phyloP scores from a whole-genome alignment of 2,888 invertebrate species.

The Ypsolopha scabrella region DNA sequence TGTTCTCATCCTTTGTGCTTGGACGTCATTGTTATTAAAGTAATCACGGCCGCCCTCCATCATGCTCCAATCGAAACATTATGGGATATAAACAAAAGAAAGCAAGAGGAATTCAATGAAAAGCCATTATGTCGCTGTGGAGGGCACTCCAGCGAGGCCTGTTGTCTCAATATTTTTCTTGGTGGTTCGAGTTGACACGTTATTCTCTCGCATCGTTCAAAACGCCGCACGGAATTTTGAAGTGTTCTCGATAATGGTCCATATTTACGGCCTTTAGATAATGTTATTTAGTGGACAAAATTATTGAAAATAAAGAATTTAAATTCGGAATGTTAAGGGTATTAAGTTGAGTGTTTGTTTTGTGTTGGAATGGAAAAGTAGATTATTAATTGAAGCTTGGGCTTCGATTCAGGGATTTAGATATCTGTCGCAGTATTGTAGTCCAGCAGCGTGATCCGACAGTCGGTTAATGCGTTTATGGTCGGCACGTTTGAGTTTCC shows the following conservation, averaged over 20 bases:
- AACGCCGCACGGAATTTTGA: conserved; percentile 62
- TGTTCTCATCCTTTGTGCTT: conserved; percentile 55
- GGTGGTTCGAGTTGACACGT: conserved; percentile 59
- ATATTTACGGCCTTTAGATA: conserved; percentile 65
- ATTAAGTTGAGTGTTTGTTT: neutral
- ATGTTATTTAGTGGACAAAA: conserved; percentile 50
- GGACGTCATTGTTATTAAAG: conserved; percentile 66
- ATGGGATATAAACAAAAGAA: conserved; percentile 69
- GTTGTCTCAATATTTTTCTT: conserved; percentile 71
- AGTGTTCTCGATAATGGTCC: conserved; percentile 61
- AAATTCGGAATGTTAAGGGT: neutral
- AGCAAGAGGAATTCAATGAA: conserved; percentile 66
- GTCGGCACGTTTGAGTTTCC: conserved; percentile 49
- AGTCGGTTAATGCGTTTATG: conserved; percentile 45
- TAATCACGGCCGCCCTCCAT: conserved; percentile 65
- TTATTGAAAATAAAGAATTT: conserved; percentile 39
- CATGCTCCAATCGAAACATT: conserved; percentile 66
- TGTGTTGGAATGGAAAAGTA: neutral
- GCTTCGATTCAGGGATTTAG: conserved; percentile 22
- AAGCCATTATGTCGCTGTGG: conserved; percentile 64
- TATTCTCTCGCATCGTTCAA: conserved; percentile 56
- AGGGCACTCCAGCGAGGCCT: conserved; percentile 48
- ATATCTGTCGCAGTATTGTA: conserved; percentile 30
- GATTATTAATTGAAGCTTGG: conserved; percentile 8
- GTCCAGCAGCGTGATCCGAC: conserved; percentile 32